Evolutionary conservation across 2,113 vertebrate genomes (phyloP).

Genomic region (Nesogale talazaci): DNA sequence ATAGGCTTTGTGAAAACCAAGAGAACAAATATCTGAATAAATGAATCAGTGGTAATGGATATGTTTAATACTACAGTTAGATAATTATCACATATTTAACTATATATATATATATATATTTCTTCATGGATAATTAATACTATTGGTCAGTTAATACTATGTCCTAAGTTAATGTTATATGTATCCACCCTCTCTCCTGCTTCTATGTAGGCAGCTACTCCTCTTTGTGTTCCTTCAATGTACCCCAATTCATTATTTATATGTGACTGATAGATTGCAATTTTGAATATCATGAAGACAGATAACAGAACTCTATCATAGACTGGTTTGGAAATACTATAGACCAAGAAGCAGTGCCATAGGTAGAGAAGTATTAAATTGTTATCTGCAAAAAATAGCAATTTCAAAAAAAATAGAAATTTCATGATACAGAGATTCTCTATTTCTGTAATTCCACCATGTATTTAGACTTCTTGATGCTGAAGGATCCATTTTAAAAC

Average conservation of each 20-base stretch:
- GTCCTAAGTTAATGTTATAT: neutral
- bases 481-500: conserved; percentile 26
- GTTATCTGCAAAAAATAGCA: conserved; percentile 29
- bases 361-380: conserved; percentile 50
- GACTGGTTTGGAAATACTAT: conserved; percentile 54
- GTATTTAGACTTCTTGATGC: conserved; percentile 56
- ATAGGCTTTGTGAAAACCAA: conserved; percentile 2
- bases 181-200: neutral
- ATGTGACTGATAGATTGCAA: neutral
- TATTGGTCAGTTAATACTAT: neutral
- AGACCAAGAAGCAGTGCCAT: neutral
- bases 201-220: neutral
- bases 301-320: conserved; percentile 46
- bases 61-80: neutral
- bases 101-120: neutral
- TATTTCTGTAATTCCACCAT: conserved; percentile 45
- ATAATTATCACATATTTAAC: neutral
- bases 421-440: neutral
- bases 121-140: neutral
- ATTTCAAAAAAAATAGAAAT: too few relatives aligned
- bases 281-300: conserved; percentile 56
- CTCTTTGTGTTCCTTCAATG: conserved; percentile 42
- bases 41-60: neutral
- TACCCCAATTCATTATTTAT: neutral
- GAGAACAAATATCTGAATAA: neutral